phyloP scores from a whole-genome alignment of 2,113 vertebrate genomes.

The Hypomesus transpacificus region DNA sequence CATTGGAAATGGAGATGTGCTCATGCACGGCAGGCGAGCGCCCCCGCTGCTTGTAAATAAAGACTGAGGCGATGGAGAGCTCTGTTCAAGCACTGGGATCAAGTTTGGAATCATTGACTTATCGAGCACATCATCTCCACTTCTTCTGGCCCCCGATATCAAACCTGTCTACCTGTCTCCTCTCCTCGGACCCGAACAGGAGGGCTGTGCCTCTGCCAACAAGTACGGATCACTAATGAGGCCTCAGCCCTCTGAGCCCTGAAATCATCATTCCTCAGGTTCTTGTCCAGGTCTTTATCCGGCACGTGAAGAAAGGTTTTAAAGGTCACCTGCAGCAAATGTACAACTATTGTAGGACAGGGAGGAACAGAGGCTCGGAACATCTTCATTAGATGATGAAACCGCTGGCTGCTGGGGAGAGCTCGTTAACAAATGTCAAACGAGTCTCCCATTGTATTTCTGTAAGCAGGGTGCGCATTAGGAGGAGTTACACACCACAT shows the following conservation, averaged over 20 bases:
- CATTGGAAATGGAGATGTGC: no score
- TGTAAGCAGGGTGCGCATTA: constrained; percentile 37
- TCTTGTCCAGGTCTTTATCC: constrained; percentile 21
- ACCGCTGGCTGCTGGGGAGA: constrained; percentile 53
- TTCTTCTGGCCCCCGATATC: no score
- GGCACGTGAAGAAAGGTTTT: constrained; percentile 28
- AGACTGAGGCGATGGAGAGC: no score
- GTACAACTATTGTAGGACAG: constrained; percentile 47
- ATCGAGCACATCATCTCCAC: no score
- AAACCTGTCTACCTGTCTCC: no score
- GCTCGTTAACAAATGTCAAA: constrained; percentile 53
- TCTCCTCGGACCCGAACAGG: no score
- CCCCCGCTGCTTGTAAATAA: no score
- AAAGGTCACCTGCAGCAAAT: constrained; percentile 52
- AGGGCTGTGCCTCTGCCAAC: no score
- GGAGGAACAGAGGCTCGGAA: constrained; percentile 38
- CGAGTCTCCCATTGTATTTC: constrained; percentile 48
- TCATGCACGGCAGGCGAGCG: no score
- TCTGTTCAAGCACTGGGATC: no score
- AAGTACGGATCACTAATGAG: background rate
- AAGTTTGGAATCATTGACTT: no score
- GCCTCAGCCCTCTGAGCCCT: background rate
- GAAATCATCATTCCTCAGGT: constrained; percentile 3
- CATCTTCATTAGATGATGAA: constrained; percentile 50
- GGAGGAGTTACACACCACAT: constrained; percentile 28